phyloP scores from a whole-genome alignment of 2,113 vertebrate species.

The Gadus chalcogrammus region DNA sequence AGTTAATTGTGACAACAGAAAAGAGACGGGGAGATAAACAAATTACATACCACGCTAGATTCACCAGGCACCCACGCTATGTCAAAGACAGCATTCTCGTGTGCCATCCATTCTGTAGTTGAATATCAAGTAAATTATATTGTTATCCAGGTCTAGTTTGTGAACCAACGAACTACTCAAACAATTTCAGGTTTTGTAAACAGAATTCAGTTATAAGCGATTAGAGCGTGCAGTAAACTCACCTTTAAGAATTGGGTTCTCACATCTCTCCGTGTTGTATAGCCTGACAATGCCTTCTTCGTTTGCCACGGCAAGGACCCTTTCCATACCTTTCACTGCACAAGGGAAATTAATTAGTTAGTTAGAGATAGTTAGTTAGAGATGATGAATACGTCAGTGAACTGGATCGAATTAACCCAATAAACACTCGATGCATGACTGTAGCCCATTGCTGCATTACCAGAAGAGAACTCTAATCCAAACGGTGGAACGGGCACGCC shows the following conservation, averaged over 20 bases:
- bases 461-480: slow-evolving; percentile 86
- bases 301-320: slow-evolving; percentile 85
- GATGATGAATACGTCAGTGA: not conserved
- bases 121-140: slow-evolving; percentile 20
- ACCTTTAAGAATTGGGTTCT: slow-evolving; percentile 82
- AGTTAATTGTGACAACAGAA: not conserved
- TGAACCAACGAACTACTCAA: no score
- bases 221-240: not conserved
- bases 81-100: slow-evolving; percentile 96
- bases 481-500: slow-evolving; percentile 88
- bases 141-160: not conserved
- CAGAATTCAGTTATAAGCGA: no score
- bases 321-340: slow-evolving; percentile 71
- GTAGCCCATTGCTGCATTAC: slow-evolving; percentile 55
- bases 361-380: not conserved
- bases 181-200: no score
- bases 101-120: slow-evolving; percentile 89
- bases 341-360: slow-evolving; percentile 13
- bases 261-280: slow-evolving; percentile 81
- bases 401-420: not conserved
- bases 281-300: slow-evolving; percentile 91
- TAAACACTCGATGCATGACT: not conserved
- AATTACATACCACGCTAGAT: slow-evolving; percentile 81
- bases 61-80: slow-evolving; percentile 93
- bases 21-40: not conserved